phyloP scores from a whole-genome alignment of 2,797 vertebrate genomes.

The Denticeps clupeoides region DNA sequence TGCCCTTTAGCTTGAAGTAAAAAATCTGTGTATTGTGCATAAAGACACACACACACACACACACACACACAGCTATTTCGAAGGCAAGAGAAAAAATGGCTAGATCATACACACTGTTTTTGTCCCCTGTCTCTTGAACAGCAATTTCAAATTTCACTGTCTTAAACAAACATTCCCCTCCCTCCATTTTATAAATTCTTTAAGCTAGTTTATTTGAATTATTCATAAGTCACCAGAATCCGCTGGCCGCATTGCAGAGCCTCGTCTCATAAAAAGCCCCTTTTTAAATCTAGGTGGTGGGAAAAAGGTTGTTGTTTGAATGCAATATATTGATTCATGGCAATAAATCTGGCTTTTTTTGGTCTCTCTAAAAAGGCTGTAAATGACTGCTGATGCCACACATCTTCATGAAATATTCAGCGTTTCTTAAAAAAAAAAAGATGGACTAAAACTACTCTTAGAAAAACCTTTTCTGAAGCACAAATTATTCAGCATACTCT shows the following conservation, averaged over 20 bases:
- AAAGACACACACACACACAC: not conserved
- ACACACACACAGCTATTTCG: not conserved
- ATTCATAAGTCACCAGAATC: slow-evolving; percentile 26
- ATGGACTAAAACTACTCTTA: not conserved
- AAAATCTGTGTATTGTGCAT: too few species aligned
- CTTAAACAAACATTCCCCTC: slow-evolving; percentile 32
- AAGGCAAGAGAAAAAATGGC: not conserved
- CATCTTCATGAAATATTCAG: slow-evolving; percentile 33
- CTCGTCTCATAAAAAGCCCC: not conserved
- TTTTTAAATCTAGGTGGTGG: too few species aligned
- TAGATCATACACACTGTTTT: slow-evolving; percentile 5
- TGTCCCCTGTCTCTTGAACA: slow-evolving; percentile 15
- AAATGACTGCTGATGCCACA: not conserved
- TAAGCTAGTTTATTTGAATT: slow-evolving; percentile 25
- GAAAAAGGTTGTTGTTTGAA: not conserved
- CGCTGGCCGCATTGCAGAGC: slow-evolving; percentile 12
- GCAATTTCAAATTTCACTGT: slow-evolving; percentile 20
- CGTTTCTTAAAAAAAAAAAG: slow-evolving; percentile 11
- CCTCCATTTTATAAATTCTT: slow-evolving; percentile 32
- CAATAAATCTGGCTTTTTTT: not conserved
- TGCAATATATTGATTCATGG: not conserved
- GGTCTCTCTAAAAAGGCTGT: not conserved
- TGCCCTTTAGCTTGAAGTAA: too few species aligned
- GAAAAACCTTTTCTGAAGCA: slow-evolving; percentile 4
- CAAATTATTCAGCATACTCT: slow-evolving; percentile 25